Evolutionary conservation across 2,113 vertebrate genomes (phyloP), one percentile per base, ranked within the genome.

Genomic region (Narcine bancroftii): DNA sequence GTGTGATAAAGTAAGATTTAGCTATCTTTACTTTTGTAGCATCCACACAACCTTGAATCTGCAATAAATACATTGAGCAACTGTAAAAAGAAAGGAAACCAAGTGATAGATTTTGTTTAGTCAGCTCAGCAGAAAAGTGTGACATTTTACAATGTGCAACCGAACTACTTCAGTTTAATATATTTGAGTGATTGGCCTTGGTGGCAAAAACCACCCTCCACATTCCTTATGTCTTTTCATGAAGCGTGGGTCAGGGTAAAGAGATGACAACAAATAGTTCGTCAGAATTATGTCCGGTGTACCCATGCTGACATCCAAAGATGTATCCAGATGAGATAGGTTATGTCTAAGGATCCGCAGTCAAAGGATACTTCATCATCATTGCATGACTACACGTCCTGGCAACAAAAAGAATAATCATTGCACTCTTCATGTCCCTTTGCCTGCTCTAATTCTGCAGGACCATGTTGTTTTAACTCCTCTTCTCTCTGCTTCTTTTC

Each of bases 401-500:
- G 63, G 36, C 66, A 91, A 65, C 29, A 69, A 33, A 29, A 45
- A 13, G 39, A 91, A 91, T 47, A 69, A 29, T 91, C 89, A 26
- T 47, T 1, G 63, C 42, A 91, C 26, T 69, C 42, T 39, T 91
- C 89, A 1, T 69, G 24, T 9, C 42, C 89, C 21, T 71, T 66
- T 1, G 39, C 5, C 39, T 29, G 89, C 60, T 94, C 94, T 0
- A 79, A 93, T 0, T 76, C 95, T 0, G 92, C 95, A 0, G 94
- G 96, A 0, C 94, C 96, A 3, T 6, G 81, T n/a, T 6, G 56
- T 0, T 93, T 94, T 47, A 96, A 95, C 93, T 98, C 98, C 0
- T 95, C 97, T 94, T 99, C 97, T 2, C 95, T 96, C 94, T 97
- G 97, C 53, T 99, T 99, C 96, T 99, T 99, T 94, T 99, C 99